These are phyloP conservation scores for Noctua comes DNA, from an alignment of 2,888 invertebrate genomes.

Conservation along the genomic window DNA sequence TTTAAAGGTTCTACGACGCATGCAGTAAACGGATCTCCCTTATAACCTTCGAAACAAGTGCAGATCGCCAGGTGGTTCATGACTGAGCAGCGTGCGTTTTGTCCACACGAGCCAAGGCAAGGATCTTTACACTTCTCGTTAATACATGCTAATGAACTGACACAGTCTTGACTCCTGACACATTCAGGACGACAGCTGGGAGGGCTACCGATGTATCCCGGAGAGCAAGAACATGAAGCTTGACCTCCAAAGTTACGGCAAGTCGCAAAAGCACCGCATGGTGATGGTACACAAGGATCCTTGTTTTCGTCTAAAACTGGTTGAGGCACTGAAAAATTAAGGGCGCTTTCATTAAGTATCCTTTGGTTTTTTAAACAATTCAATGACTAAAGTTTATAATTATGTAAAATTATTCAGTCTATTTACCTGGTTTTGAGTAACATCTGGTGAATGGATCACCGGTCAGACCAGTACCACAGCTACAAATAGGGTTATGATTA, in stretches of 20 bases:
- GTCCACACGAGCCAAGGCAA: conserved; percentile 93
- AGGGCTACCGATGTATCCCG: conserved; percentile 91
- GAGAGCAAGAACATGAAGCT: conserved; percentile 91
- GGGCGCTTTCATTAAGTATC: background rate
- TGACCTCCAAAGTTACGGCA: conserved; percentile 90
- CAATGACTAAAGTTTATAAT: background rate
- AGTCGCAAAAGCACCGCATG: conserved; percentile 92
- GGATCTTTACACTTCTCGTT: conserved; percentile 92
- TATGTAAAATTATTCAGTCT: background rate
- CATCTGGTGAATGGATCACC: conserved; percentile 93
- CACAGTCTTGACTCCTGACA: conserved; percentile 92
- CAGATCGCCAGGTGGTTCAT: conserved; percentile 92
- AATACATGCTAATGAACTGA: conserved; percentile 92
- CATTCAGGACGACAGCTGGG: conserved; percentile 93
- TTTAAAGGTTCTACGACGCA: conserved; percentile 80
- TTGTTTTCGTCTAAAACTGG: conserved; percentile 81
- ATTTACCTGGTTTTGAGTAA: conserved; percentile 88
- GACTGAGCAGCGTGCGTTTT: conserved; percentile 90
- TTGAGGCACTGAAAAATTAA: conserved; percentile 75
- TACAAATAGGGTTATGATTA: conserved; percentile 93
- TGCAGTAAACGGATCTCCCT: conserved; percentile 91
- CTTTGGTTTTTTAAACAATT: background rate
- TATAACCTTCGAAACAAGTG: conserved; percentile 90
- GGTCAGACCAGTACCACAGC: conserved; percentile 91
- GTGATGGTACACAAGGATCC: conserved; percentile 92